phyloP scores from a whole-genome alignment of 2,113 vertebrate species.

The Taurulus bubalis region DNA sequence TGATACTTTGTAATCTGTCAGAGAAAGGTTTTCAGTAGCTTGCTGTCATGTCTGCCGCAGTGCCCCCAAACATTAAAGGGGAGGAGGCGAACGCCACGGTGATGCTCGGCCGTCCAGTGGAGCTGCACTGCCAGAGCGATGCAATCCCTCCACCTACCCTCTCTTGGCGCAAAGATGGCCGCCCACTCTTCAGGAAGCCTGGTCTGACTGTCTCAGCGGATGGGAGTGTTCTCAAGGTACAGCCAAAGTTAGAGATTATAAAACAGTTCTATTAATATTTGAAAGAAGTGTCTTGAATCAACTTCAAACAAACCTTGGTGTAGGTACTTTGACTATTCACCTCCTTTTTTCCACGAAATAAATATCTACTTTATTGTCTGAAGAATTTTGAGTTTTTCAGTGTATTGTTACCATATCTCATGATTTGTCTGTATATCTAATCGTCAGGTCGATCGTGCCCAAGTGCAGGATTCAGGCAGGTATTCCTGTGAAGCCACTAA shows the following conservation, averaged over 20 bases:
- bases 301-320: neutral
- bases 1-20: neutral
- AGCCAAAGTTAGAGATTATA: neutral
- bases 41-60: constrained; percentile 74
- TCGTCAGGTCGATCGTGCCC: constrained; percentile 87
- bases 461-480: constrained; percentile 92
- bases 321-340: neutral
- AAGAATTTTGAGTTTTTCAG: neutral
- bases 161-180: constrained; percentile 91
- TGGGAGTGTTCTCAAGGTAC: constrained; percentile 90
- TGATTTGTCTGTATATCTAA: neutral
- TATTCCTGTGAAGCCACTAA: constrained; percentile 97
- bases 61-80: constrained; percentile 94
- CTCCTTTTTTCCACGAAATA: neutral
- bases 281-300: neutral
- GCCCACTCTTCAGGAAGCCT: constrained; percentile 87
- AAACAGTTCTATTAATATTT: neutral
- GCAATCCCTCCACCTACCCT: constrained; percentile 90
- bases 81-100: constrained; percentile 93
- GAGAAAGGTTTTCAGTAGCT: constrained; percentile 2
- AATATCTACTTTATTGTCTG: neutral
- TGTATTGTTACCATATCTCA: neutral
- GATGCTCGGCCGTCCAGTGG: constrained; percentile 83
- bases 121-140: constrained; percentile 89
- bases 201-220: constrained; percentile 87